Conservation (phyloP, 2,113 vertebrate species). For the Muntiacus muntjak region DNA sequence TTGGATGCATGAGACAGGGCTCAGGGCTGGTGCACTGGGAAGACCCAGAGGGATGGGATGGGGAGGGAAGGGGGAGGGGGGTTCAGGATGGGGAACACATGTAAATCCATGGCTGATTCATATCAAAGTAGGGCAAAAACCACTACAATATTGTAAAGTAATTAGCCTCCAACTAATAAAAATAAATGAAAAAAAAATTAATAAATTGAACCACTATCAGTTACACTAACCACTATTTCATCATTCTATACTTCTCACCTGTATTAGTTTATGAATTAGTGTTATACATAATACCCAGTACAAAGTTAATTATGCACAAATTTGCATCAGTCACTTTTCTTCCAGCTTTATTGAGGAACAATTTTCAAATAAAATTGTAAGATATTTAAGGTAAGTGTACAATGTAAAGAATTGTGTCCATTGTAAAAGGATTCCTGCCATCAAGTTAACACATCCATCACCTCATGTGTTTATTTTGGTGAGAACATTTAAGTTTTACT, state of each 20-base stretch:
- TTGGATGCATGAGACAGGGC: no score
- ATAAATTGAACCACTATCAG: background rate
- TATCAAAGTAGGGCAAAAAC: no score
- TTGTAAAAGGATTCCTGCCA: background rate
- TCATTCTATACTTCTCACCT: background rate
- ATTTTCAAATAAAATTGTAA: background rate
- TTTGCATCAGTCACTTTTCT: background rate
- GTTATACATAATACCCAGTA: background rate
- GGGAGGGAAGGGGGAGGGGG: no score
- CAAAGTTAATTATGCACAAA: background rate
- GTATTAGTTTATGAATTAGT: background rate
- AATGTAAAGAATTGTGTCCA: background rate
- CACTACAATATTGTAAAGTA: no score
- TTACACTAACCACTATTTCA: background rate
- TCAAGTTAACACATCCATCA: background rate
- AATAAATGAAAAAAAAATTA: no score
- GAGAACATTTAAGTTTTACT: background rate
- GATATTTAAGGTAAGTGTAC: background rate
- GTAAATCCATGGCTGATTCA: no score
- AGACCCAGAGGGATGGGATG: no score
- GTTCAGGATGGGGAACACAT: no score
- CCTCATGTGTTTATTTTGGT: background rate
- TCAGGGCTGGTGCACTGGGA: no score
- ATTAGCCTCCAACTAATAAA: no score
- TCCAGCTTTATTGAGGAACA: background rate